Percentiles rank a stretch among this genome's conserved stretches.
Conservation (phyloP, 2,797 vertebrate species). For the Todus mexicanus region DNA sequence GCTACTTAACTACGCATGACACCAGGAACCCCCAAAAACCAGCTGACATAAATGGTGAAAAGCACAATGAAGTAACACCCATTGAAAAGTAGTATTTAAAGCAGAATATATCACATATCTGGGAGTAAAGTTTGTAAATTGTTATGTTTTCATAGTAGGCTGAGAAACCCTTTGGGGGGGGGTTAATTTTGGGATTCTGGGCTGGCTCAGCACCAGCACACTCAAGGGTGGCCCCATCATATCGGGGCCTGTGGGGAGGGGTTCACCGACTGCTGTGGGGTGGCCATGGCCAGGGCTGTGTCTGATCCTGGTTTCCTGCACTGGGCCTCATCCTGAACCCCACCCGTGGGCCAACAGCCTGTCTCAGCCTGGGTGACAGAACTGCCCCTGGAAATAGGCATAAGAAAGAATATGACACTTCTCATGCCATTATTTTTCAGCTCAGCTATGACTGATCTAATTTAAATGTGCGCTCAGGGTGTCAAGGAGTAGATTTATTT, state of each 20-base stretch:
- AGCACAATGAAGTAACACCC: not conserved
- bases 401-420: not conserved
- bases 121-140: not conserved
- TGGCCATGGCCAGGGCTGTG: not conserved
- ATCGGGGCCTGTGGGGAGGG: no score
- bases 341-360: accelerated
- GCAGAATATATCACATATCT: not conserved
- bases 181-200: accelerated
- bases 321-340: not conserved
- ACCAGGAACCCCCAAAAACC: not conserved
- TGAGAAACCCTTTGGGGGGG: not conserved
- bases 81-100: not conserved
- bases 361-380: not conserved
- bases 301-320: not conserved
- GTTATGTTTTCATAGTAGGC: not conserved
- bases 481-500: not conserved
- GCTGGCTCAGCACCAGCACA: not conserved
- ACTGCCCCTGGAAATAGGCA: not conserved
- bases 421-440: not conserved
- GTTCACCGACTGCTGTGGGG: not conserved
- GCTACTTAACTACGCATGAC: not conserved
- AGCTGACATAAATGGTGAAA: not conserved
- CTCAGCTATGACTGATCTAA: not conserved
- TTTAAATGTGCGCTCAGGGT: not conserved
- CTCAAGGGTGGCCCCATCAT: not conserved